Conservation (phyloP, 1,140 invertebrate genomes). For the Hyposmocoma kahamanoa region DNA sequence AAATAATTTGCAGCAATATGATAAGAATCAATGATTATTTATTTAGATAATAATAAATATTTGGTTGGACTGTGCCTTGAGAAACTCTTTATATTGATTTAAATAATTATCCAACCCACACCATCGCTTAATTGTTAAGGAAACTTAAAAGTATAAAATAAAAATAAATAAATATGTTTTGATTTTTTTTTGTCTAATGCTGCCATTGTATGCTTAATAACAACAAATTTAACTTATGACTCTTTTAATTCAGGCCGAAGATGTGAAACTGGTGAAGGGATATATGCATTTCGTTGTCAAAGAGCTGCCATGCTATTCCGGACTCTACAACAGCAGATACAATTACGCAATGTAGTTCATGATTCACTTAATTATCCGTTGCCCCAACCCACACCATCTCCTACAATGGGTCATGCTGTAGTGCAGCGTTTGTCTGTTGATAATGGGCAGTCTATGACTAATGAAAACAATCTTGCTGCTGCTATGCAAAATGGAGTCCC, state of each 20-base stretch:
- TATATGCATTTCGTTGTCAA: constrained; percentile 95
- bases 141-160: background rate
- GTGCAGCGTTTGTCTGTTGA: constrained; percentile 60
- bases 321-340: constrained; percentile 89
- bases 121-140: too few relatives aligned
- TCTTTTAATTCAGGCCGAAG: constrained; percentile 77
- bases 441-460: constrained; percentile 57
- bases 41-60: too few relatives aligned
- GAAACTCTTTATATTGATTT: too few relatives aligned
- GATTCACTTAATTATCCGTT: constrained; percentile 75
- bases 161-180: background rate
- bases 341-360: constrained; percentile 75
- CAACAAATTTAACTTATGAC: background rate
- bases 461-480: constrained; percentile 33
- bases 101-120: too few relatives aligned
- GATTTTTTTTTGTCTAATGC: background rate
- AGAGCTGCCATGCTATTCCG: constrained; percentile 94
- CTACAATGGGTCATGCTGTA: constrained; percentile 54
- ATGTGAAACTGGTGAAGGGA: constrained; percentile 92
- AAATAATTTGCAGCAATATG: too few relatives aligned
- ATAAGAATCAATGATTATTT: too few relatives aligned
- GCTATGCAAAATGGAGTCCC: constrained; percentile 30
- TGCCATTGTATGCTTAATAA: constrained; percentile 2
- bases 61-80: too few relatives aligned
- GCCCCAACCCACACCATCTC: constrained; percentile 50